Percentiles rank a stretch among this genome's conserved stretches.
These are phyloP conservation scores for Artemia franciscana DNA, from an alignment of 1,140 invertebrate species.

Conservation along the genomic window DNA sequence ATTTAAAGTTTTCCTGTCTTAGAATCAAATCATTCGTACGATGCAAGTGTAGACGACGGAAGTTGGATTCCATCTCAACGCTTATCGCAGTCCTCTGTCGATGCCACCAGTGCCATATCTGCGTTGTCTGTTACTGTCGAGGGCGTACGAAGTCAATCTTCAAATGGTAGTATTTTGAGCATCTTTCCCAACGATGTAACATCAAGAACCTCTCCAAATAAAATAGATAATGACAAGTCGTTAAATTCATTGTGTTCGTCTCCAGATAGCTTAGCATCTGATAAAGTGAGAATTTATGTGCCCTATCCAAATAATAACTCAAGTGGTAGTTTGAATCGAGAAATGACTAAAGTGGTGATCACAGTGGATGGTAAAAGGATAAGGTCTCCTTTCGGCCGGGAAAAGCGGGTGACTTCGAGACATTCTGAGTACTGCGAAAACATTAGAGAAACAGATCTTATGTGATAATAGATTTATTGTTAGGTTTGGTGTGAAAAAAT, in stretches of 20 bases:
- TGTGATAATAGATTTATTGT: background rate
- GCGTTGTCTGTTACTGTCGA: slow-evolving; percentile 55
- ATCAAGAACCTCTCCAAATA: background rate
- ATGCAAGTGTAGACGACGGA: slow-evolving; percentile 37
- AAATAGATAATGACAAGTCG: background rate
- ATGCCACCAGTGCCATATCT: slow-evolving; percentile 56
- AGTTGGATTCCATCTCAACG: slow-evolving; percentile 30
- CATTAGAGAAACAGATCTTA: background rate
- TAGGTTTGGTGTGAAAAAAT: too few relatives aligned
- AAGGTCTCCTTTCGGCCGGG: background rate
- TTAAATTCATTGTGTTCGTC: background rate
- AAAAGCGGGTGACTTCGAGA: background rate
- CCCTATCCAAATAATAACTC: slow-evolving; percentile 26
- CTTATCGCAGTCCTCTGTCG: slow-evolving; percentile 41
- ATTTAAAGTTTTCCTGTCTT: slow-evolving; percentile 7
- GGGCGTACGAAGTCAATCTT: slow-evolving; percentile 41
- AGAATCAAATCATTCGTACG: slow-evolving; percentile 40
- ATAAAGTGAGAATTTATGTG: slow-evolving; percentile 47
- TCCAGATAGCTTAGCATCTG: slow-evolving; percentile 14
- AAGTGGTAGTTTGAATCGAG: slow-evolving; percentile 18
- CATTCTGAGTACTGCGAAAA: background rate
- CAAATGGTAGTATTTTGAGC: slow-evolving; percentile 32
- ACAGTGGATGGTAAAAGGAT: slow-evolving; percentile 34
- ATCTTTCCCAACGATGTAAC: slow-evolving; percentile 14
- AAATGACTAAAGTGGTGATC: slow-evolving; percentile 36